Evolutionary conservation across 2,797 vertebrate genomes (phyloP).

Genomic region (Megaceryle alcyon): DNA sequence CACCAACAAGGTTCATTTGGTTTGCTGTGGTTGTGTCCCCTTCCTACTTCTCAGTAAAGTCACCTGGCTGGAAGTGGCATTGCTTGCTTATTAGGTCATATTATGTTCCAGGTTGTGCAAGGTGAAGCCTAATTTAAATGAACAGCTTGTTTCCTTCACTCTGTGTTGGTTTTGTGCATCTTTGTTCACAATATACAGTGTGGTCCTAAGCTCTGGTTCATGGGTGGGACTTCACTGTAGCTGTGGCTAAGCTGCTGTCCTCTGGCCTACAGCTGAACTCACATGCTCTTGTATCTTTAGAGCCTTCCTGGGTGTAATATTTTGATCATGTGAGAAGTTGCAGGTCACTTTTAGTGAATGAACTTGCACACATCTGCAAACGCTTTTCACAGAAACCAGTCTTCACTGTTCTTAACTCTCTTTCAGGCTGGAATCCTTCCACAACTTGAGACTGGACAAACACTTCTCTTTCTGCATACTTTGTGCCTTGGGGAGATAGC

Average conservation of each 20-base stretch:
- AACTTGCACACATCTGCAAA: neutral
- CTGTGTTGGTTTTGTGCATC: neutral
- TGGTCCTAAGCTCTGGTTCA: neutral
- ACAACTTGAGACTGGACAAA: neutral
- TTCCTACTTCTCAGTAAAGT: neutral
- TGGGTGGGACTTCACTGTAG: neutral
- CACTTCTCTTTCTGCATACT: neutral
- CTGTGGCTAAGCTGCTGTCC: neutral
- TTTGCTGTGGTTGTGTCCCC: neutral
- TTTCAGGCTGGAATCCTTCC: neutral
- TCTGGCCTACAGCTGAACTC: neutral
- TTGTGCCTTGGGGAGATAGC: neutral
- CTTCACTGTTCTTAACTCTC: neutral
- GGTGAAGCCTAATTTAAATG: neutral
- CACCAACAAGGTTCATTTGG: neutral
- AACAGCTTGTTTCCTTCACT: neutral
- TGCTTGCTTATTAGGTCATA: neutral
- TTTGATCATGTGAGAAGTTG: neutral
- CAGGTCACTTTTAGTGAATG: neutral
- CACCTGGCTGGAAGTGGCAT: neutral
- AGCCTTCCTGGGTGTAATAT: neutral
- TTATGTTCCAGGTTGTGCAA: neutral
- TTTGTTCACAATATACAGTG: neutral
- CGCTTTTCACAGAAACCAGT: neutral
- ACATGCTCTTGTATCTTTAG: neutral